Base-by-base conservation (phyloP, 2,888 invertebrate genomes). In the Fissipunctia ypsillon region DNA sequence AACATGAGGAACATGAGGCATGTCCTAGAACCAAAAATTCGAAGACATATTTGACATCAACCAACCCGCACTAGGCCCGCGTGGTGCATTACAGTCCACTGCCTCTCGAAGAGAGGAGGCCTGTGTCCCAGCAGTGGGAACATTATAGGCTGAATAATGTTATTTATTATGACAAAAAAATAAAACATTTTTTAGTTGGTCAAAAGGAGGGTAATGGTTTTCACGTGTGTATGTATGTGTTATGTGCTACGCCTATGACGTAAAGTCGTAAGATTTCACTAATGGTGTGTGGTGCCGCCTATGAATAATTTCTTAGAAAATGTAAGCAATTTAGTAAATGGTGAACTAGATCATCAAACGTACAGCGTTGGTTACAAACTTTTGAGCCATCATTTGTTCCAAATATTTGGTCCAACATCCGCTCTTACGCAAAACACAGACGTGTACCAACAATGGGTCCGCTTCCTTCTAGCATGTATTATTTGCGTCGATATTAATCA, bases 171-270 rank as follows among this genome's bases (percentile, higher is more conserved):
- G 52, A 72, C 81, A 70, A 74, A 77, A 74, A 68, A 67, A 56
- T 19, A 9, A 70, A 65, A 35, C n/a, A 28, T 50, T 70, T 76
- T 75, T 66, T 61, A 12, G 66, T 59, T 73, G 75, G 45, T 59
- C 69, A 73, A 78, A 83, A 82, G 50, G 73, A 82, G 83, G 85
- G 79, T 84, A 84, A 84, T 84, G 82, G 31, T 57, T 56, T 45
- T 75, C 65, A 57, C 76, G 69, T 76, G 52, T n/a, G 22, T 63
- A 14, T 31, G 71, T 41, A 63, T 59, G 65, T 78, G 69, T 64
- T 76, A 67, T 54, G 64, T n/a, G 48, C 16, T 75, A 80, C 66
- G 69, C 66, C 52, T 83, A 67, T 76, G 81, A 84, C 69, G 84
- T 73, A 80, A 69, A 64, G 16, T 45, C 35, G 69, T 54, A 16